Percentiles rank a stretch among this genome's conserved stretches.
phyloP scores from a whole-genome alignment of 2,113 vertebrate genomes.

The Crotalus viridis region DNA sequence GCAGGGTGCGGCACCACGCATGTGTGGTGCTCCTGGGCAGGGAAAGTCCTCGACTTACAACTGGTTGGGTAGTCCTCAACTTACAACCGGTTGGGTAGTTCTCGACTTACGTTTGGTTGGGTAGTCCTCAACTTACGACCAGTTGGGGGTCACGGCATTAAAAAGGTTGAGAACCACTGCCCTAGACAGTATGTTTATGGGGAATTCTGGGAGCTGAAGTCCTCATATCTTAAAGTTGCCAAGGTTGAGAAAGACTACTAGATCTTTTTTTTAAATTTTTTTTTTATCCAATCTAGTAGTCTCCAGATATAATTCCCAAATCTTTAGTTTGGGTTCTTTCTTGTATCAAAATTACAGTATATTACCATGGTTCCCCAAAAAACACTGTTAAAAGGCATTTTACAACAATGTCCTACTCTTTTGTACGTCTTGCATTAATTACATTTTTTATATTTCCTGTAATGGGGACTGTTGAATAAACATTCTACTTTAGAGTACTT shows the following conservation, averaged over 20 bases:
- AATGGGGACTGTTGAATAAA: background rate
- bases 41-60: no score
- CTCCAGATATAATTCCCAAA: background rate
- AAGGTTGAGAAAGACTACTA: background rate
- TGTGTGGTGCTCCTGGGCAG: no score
- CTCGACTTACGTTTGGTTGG: no score
- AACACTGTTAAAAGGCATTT: background rate
- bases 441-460: background rate
- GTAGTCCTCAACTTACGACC: no score
- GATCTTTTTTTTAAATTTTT: background rate
- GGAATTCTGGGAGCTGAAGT: background rate
- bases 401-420: background rate
- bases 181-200: no score
- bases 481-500: background rate
- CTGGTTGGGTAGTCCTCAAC: no score
- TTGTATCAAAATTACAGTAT: background rate
- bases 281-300: background rate
- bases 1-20: no score
- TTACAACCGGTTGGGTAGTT: no score
- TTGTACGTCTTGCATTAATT: background rate
- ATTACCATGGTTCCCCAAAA: background rate
- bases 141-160: no score
- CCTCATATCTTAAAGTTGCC: background rate
- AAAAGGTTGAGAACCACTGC: no score
- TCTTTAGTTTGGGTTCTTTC: background rate